Conservation (phyloP, 2,888 invertebrate species). For the Empis stercorea region DNA sequence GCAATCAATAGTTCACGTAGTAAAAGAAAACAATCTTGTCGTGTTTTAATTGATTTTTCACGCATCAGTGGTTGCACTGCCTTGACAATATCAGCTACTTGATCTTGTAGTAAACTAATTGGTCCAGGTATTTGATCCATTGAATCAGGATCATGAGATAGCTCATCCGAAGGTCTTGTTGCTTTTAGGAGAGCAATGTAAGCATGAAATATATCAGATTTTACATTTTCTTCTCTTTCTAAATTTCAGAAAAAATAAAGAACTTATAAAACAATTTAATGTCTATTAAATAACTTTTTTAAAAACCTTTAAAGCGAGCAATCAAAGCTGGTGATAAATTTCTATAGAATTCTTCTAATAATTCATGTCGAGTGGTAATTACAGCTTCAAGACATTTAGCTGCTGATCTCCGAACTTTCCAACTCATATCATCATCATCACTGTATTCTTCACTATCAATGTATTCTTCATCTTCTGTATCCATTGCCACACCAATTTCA, state of each 20-base stretch:
- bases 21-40: conserved; percentile 84
- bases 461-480: conserved; percentile 59
- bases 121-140: conserved; percentile 64
- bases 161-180: conserved; percentile 59
- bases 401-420: conserved; percentile 93
- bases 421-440: conserved; percentile 99
- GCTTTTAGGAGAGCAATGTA: conserved; percentile 87
- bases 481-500: conserved; percentile 56
- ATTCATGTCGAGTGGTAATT: conserved; percentile 82
- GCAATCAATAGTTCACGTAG: conserved; percentile 82
- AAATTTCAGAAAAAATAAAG: conserved; percentile 17
- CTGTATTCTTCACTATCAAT: conserved; percentile 92
- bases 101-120: conserved; percentile 44
- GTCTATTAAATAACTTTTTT: neutral
- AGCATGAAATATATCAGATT: conserved; percentile 94
- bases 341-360: conserved; percentile 77
- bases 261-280: conserved; percentile 1
- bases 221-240: conserved; percentile 98
- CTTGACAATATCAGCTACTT: conserved; percentile 66
- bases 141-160: conserved; percentile 51
- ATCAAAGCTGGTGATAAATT: conserved; percentile 85
- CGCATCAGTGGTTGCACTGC: conserved; percentile 80
- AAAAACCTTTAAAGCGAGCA: conserved; percentile 72
- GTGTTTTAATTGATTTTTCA: conserved; percentile 72
- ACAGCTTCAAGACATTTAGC: conserved; percentile 96